These are phyloP conservation scores for Marcusenius ussheri DNA, from an alignment of 2,113 vertebrate species.

Conservation along the genomic window DNA sequence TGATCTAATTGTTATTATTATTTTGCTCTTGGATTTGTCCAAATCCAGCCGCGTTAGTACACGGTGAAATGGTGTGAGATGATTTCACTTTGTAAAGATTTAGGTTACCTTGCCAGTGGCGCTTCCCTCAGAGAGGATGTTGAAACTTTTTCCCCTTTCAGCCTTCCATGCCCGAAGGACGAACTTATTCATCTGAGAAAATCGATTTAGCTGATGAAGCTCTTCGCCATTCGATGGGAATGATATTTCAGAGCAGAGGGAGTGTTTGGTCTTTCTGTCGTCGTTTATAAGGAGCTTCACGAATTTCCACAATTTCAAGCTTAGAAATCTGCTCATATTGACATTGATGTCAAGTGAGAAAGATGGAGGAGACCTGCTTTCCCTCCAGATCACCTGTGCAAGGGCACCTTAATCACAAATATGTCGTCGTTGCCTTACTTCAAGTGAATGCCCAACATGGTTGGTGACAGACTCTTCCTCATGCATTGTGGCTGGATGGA, in stretches of 20 bases:
- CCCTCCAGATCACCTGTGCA: background rate
- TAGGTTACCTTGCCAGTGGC: background rate
- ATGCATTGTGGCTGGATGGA: background rate
- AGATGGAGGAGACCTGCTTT: background rate
- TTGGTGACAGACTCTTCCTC: background rate
- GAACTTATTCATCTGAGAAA: background rate
- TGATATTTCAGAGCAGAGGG: background rate
- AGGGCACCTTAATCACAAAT: background rate
- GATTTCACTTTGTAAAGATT: background rate
- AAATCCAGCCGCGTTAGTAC: background rate
- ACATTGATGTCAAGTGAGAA: background rate
- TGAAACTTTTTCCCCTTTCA: background rate
- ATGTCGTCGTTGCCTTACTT: background rate
- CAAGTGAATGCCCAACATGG: background rate
- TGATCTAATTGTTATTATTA: background rate
- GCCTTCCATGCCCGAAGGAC: background rate
- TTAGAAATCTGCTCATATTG: background rate
- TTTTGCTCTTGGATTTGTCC: background rate
- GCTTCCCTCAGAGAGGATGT: background rate
- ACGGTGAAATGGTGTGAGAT: background rate
- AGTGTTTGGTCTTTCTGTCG: background rate
- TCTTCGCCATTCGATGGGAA: background rate
- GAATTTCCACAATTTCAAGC: background rate
- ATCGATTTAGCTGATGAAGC: constrained; percentile 5
- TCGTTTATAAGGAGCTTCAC: background rate